phyloP scores from a whole-genome alignment of 2,888 invertebrate genomes.

The Chloromyia formosa region DNA sequence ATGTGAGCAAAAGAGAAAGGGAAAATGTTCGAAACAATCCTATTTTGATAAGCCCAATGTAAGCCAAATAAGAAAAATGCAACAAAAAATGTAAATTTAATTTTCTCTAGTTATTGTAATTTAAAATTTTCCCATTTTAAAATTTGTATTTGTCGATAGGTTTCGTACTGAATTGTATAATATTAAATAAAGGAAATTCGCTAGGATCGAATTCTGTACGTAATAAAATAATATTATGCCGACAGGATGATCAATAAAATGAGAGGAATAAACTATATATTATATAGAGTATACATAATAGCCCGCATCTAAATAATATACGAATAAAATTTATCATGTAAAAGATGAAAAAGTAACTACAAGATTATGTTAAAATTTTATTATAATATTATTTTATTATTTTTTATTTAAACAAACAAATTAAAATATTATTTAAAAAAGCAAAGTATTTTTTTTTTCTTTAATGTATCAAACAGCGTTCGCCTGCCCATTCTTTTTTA shows the following conservation, averaged over 20 bases:
- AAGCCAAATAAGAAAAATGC: too few species aligned
- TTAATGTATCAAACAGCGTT: too few species aligned
- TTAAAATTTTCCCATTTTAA: too few species aligned
- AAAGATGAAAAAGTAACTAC: constrained; percentile 37
- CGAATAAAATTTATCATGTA: constrained; percentile 10
- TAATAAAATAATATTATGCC: too few species aligned
- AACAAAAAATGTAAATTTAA: too few species aligned
- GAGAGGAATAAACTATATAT: constrained; percentile 1
- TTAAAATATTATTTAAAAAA: constrained; percentile 36
- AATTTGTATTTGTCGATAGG: background rate
- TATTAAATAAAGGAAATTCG: constrained; percentile 2
- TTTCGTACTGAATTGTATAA: background rate
- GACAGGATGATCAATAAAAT: background rate
- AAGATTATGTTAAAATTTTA: constrained; percentile 41
- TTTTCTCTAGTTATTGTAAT: too few species aligned
- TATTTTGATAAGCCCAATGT: too few species aligned
- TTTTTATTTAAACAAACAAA: constrained; percentile 40
- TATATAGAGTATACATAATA: constrained; percentile 27
- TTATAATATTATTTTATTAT: constrained; percentile 33
- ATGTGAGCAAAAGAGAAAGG: too few species aligned
- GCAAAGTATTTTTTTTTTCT: background rate
- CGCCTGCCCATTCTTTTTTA: too few species aligned
- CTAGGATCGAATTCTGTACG: background rate
- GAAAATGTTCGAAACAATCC: too few species aligned
- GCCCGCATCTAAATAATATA: constrained; percentile 18